Evolutionary conservation across 2,113 vertebrate species (phyloP).

Genomic region (Dunckerocampus dactyliophorus): DNA sequence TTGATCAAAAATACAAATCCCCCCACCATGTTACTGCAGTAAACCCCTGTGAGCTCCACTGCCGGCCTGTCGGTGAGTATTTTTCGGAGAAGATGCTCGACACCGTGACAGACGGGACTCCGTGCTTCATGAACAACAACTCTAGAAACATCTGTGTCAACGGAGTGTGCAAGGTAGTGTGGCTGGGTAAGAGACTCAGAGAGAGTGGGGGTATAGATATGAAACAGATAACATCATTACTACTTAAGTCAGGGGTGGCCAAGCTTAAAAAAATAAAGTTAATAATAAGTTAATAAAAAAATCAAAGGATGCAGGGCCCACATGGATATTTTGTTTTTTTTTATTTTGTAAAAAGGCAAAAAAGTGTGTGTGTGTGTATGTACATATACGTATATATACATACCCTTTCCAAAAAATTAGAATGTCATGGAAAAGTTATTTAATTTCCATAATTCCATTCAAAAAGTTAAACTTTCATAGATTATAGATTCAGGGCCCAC

Average conservation of each 20-base stretch:
- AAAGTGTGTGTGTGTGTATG: no score
- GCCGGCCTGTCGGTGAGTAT: slow-evolving; percentile 78
- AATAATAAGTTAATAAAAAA: no score
- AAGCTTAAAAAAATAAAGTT: no score
- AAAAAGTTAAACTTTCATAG: no score
- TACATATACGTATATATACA: no score
- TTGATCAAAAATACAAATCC: not conserved
- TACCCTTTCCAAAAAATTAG: no score
- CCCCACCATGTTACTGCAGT: slow-evolving; percentile 56
- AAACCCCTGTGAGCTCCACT: slow-evolving; percentile 91
- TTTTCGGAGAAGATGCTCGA: slow-evolving; percentile 97
- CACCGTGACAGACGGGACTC: slow-evolving; percentile 89
- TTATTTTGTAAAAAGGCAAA: no score
- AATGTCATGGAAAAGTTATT: no score
- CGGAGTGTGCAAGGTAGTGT: slow-evolving; percentile 99
- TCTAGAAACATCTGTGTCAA: slow-evolving; percentile 92
- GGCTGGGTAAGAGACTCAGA: slow-evolving; percentile 70
- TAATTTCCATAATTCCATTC: no score
- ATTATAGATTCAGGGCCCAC: no score
- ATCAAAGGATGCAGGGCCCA: no score
- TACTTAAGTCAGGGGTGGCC: not conserved
- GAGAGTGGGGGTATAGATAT: slow-evolving; percentile 16
- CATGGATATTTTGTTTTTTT: no score
- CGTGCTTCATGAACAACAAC: slow-evolving; percentile 86
- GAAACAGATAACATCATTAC: slow-evolving; percentile 3